Percentiles rank a stretch among this genome's conserved stretches.
Conservation (phyloP, 2,797 vertebrate species). For the Gallinago solitaria region DNA sequence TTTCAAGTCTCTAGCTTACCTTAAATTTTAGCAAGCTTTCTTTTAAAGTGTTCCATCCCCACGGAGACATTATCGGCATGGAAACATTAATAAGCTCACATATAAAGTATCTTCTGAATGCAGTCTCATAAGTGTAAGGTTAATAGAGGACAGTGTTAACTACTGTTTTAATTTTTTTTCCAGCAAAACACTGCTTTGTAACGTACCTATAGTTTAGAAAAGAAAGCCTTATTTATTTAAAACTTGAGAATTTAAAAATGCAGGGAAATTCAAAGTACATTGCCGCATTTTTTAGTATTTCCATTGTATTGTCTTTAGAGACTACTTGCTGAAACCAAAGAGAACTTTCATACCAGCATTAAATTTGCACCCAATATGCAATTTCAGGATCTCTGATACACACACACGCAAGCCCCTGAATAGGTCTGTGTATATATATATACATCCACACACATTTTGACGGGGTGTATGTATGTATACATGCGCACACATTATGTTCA, state of each 20-base stretch:
- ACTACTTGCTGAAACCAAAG: constrained; percentile 87
- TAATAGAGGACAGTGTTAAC: constrained; percentile 39
- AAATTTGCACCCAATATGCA: constrained; percentile 77
- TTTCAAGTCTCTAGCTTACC: constrained; percentile 48
- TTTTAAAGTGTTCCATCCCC: constrained; percentile 34
- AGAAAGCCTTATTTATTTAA: constrained; percentile 75
- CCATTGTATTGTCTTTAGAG: constrained; percentile 64
- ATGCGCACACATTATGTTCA: constrained; percentile 17
- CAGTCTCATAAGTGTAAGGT: constrained; percentile 30
- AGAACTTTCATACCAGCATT: constrained; percentile 79
- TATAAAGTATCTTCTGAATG: constrained; percentile 27
- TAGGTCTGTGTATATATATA: neutral
- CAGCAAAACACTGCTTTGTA: constrained; percentile 48
- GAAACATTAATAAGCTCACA: constrained; percentile 4
- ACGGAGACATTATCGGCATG: constrained; percentile 40
- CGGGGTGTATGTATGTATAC: neutral
- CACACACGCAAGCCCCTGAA: constrained; percentile 4
- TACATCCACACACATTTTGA: neutral
- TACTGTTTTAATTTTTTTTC: constrained; percentile 24
- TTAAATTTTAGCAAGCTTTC: constrained; percentile 58
- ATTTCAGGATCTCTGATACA: constrained; percentile 71
- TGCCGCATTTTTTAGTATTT: constrained; percentile 64
- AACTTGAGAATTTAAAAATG: constrained; percentile 69
- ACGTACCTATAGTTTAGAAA: constrained; percentile 59
- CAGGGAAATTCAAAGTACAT: constrained; percentile 73